phyloP scores from a whole-genome alignment of 2,797 vertebrate genomes.

The Chrysocyon brachyurus region DNA sequence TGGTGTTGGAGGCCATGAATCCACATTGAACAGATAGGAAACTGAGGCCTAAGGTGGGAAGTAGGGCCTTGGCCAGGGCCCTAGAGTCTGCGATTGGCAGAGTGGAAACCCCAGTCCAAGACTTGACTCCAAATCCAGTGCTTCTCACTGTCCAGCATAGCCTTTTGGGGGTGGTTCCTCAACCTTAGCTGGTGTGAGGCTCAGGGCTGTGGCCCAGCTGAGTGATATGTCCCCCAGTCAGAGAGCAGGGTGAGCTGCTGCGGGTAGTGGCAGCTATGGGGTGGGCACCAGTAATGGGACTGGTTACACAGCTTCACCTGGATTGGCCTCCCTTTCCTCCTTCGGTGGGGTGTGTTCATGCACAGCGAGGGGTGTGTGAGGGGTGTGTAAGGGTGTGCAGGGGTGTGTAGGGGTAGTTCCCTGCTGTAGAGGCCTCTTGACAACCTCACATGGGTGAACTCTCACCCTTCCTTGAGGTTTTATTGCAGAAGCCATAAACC shows the following conservation, averaged over 20 bases:
- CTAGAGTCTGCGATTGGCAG: neutral
- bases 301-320: neutral
- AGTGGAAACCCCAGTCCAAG: neutral
- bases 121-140: neutral
- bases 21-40: neutral
- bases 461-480: neutral
- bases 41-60: neutral
- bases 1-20: neutral
- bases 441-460: neutral
- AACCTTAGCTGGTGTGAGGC: neutral
- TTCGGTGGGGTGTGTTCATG: neutral
- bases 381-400: conserved; percentile 39
- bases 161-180: neutral
- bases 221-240: neutral
- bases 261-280: rapidly evolving
- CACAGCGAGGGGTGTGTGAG: neutral
- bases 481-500: neutral
- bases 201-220: neutral
- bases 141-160: neutral
- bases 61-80: neutral
- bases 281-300: neutral
- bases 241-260: neutral
- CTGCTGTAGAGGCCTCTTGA: neutral
- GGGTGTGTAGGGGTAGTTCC: neutral
- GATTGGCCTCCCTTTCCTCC: neutral